Evolutionary conservation across 2,797 vertebrate genomes (phyloP), one percentile per base, ranked within the genome.

Genomic region (Spea hammondii): DNA sequence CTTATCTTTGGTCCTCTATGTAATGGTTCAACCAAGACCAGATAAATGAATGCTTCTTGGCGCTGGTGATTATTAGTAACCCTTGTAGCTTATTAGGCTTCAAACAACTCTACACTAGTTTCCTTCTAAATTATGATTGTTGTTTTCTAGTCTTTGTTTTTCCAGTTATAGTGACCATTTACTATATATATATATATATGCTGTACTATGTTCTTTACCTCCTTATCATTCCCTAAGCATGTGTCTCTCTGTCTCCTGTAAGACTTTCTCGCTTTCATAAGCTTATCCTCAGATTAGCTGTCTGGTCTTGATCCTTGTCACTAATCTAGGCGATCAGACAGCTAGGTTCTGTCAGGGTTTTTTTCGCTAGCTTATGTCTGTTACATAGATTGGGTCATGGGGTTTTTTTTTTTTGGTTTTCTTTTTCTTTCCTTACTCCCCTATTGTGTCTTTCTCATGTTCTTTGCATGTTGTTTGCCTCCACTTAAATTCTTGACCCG

Each of bases 231-330:
- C 44, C 32, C 6, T 1, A 17, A 11, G 54, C 79, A 81, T 64
- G 74, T 81, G 74, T 49, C 45, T 72, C 55, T 46, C 64, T 45
- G 8, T 76, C 79, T 67, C 79, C 13, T 76, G 79, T 50, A 48
- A 44, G 62, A 59, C 47, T 68, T 72, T 72, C 67, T 76, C 70
- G 60, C 62, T 80, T 81, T 81, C 64, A 72, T 55, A 9, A 5
- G 64, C 50, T 81, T 76, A 81, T 49, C 54, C 54, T 13, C 48
- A 77, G 79, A 76, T 81, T 67, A 80, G 60, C 69, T 59, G 74
- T 81, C 79, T 77, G 74, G 48, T 55, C 48, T 17, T 68, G 6
- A 54, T n/a, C 4, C 65, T 66, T 72, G 47, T 51, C 54, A 77
- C 32, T 81, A 81, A 81, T 81, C 74, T 64, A 13, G 14, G 54